A percentile compares a stretch with the other conserved stretches of the same genome.
These are phyloP conservation scores for Diloba caeruleocephala DNA, from an alignment of 2,888 invertebrate genomes.

Conservation along the genomic window DNA sequence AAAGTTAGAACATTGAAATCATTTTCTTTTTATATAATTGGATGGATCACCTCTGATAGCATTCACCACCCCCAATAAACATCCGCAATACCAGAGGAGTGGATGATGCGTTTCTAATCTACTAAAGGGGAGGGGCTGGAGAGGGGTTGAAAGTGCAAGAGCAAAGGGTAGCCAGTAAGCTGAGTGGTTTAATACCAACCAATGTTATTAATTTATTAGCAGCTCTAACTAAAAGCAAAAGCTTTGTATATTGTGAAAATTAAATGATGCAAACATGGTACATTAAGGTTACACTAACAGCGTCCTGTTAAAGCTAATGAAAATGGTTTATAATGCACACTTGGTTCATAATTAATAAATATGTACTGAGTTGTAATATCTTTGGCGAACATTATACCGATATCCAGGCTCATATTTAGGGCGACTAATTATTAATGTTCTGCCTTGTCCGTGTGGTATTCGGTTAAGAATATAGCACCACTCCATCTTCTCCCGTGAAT, in stretches of 20 bases:
- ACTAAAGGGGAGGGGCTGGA: no score
- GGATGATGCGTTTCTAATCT: no score
- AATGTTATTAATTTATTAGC: conserved; percentile 12
- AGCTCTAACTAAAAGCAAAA: conserved; percentile 15
- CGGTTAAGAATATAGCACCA: no score
- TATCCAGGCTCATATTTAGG: conserved; percentile 19
- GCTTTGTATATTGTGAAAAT: conserved; percentile 24
- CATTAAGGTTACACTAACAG: conserved; percentile 18
- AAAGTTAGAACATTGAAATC: no score
- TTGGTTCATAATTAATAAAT: conserved; percentile 43
- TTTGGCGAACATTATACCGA: not conserved
- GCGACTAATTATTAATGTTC: not conserved
- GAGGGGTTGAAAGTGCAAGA: no score
- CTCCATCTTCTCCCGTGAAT: no score
- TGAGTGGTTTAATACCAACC: not conserved
- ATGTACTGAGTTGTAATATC: conserved; percentile 9
- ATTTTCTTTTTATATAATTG: no score
- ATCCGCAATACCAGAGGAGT: no score
- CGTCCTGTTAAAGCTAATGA: conserved; percentile 7
- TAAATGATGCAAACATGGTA: conserved; percentile 11
- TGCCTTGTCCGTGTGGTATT: no score
- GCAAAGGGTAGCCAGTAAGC: not conserved
- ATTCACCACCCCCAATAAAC: no score
- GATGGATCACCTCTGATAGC: no score
- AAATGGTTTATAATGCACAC: conserved; percentile 18